phyloP scores from a whole-genome alignment of 2,113 vertebrate species.

The Sarotherodon lohbergeri region DNA sequence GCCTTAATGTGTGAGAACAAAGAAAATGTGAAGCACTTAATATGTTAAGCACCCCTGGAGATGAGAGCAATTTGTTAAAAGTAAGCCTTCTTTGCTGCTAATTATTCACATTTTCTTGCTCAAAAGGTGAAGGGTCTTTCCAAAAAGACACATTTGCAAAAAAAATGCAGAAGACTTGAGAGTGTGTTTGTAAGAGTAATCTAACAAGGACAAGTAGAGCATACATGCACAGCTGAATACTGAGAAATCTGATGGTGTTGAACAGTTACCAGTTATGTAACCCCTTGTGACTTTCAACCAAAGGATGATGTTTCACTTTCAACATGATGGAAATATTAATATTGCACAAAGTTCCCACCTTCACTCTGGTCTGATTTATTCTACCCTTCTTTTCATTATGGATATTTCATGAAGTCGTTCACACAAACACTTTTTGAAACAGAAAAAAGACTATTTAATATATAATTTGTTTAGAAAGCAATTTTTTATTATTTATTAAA shows the following conservation, averaged over 20 bases:
- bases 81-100: neutral
- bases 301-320: slow-evolving; percentile 24
- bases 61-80: slow-evolving; percentile 24
- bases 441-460: neutral
- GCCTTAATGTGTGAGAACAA: slow-evolving; percentile 21
- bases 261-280: slow-evolving; percentile 13
- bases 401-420: neutral
- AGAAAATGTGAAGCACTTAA: slow-evolving; percentile 17
- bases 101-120: slow-evolving; percentile 7
- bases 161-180: neutral
- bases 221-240: neutral
- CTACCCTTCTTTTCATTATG: neutral
- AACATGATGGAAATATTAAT: slow-evolving; percentile 38
- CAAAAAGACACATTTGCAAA: neutral
- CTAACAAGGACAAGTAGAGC: slow-evolving; percentile 10
- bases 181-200: neutral
- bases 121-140: neutral
- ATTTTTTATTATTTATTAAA: neutral
- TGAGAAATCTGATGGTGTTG: slow-evolving; percentile 4
- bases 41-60: slow-evolving; percentile 5
- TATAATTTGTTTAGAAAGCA: fast-evolving
- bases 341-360: neutral
- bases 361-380: neutral
- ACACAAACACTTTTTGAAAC: neutral
- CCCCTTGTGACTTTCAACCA: slow-evolving; percentile 12